Evolutionary conservation across 1,140 invertebrate species (phyloP).

Genomic region (Cydia fagiglandana): DNA sequence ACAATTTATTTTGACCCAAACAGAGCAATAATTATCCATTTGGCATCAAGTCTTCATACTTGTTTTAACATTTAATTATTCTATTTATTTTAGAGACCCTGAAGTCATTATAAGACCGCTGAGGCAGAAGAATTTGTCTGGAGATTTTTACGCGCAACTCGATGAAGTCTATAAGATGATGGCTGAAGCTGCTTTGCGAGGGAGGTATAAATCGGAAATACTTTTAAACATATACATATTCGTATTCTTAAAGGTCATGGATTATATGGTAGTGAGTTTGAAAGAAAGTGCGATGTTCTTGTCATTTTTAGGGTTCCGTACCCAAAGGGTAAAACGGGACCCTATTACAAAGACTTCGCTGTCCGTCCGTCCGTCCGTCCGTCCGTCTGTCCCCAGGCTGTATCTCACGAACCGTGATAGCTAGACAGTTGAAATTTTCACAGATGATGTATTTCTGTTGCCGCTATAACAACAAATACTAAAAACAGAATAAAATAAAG

Average conservation of each 20-base stretch:
- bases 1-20: too few species aligned
- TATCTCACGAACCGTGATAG: too few species aligned
- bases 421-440: too few species aligned
- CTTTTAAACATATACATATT: background rate
- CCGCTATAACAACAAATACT: too few species aligned
- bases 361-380: too few species aligned
- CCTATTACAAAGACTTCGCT: too few species aligned
- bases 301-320: too few species aligned
- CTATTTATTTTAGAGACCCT: constrained; percentile 59
- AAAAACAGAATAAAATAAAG: too few species aligned
- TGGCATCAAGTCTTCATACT: background rate
- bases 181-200: constrained; percentile 76
- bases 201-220: constrained; percentile 70
- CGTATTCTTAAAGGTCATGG: background rate
- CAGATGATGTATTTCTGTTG: too few species aligned
- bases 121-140: constrained; percentile 81
- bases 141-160: constrained; percentile 80
- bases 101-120: constrained; percentile 80
- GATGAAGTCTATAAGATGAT: constrained; percentile 80
- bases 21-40: background rate
- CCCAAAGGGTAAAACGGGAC: too few species aligned
- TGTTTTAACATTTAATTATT: background rate
- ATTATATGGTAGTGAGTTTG: background rate
- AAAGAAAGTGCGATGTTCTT: background rate
- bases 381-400: too few species aligned